phyloP scores from a whole-genome alignment of 2,888 invertebrate species.

The Caenorhabditis panamensis region DNA sequence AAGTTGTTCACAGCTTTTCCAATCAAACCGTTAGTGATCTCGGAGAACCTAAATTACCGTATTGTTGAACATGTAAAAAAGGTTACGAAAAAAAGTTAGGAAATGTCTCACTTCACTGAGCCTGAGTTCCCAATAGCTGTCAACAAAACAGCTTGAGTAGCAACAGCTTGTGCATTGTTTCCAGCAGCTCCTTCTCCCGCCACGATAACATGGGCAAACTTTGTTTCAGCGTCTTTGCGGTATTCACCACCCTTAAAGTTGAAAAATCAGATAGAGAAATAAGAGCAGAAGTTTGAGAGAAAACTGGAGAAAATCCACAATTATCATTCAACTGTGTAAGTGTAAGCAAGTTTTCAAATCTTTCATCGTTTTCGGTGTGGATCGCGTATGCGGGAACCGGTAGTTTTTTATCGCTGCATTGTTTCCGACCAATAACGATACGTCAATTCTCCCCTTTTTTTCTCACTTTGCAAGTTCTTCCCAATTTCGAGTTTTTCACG shows the following conservation, averaged over 20 bases:
- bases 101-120: slow-evolving; percentile 53
- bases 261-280: slow-evolving; percentile 16
- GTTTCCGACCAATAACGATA: slow-evolving; percentile 14
- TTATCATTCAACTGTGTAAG: slow-evolving; percentile 1
- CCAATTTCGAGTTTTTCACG: slow-evolving; percentile 35
- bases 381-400: slow-evolving; percentile 28
- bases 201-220: slow-evolving; percentile 65
- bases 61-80: too few species aligned
- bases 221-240: slow-evolving; percentile 51
- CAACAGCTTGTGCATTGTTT: slow-evolving; percentile 62
- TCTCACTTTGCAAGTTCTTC: slow-evolving; percentile 45
- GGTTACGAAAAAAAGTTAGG: too few species aligned
- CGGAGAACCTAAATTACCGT: slow-evolving; percentile 62
- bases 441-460: slow-evolving; percentile 7
- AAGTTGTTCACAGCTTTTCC: slow-evolving; percentile 49
- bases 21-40: slow-evolving; percentile 48
- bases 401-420: slow-evolving; percentile 53
- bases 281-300: slow-evolving; percentile 1
- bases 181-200: slow-evolving; percentile 69
- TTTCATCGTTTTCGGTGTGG: background rate
- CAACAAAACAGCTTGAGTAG: slow-evolving; percentile 67
- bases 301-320: too few species aligned
- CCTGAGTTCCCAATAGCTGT: slow-evolving; percentile 64
- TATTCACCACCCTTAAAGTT: slow-evolving; percentile 65
- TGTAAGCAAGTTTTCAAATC: slow-evolving; percentile 40